These are phyloP conservation scores for Struthidea cinerea DNA, from an alignment of 2,113 vertebrate species.

Conservation along the genomic window DNA sequence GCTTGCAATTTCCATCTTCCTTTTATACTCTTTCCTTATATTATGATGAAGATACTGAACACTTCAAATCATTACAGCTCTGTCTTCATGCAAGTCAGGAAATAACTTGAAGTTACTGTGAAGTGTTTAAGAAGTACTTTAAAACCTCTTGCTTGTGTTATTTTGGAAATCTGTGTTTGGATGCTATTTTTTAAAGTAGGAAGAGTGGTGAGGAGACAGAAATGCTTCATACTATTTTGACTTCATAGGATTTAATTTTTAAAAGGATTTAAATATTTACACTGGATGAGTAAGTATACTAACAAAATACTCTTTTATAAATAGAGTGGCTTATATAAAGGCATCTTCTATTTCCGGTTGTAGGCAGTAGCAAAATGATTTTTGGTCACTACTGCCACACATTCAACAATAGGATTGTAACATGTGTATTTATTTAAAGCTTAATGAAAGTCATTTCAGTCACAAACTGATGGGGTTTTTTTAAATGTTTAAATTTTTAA, in stretches of 20 bases:
- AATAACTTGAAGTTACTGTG: background rate
- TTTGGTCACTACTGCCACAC: background rate
- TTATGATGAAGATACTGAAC: background rate
- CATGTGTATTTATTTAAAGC: background rate
- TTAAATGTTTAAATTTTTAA: background rate
- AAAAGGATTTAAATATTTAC: constrained; percentile 11
- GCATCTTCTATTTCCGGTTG: background rate
- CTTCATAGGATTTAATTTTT: background rate
- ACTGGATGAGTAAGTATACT: background rate
- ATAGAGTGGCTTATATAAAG: background rate
- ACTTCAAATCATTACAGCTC: background rate
- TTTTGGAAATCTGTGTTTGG: background rate
- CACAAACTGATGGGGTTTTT: fast-evolving
- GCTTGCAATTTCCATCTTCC: background rate
- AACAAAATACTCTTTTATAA: background rate
- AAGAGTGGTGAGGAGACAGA: background rate
- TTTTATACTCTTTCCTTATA: background rate
- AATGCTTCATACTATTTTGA: background rate
- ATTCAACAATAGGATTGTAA: background rate
- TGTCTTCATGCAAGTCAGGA: background rate
- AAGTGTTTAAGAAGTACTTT: background rate
- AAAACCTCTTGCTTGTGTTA: background rate
- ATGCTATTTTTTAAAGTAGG: background rate
- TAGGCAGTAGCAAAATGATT: background rate
- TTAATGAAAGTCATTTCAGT: background rate